A percentile compares a stretch with the other conserved stretches of the same genome.
These are phyloP conservation scores for fruit fly (Drosophila melanogaster) DNA, from an alignment of 1,140 invertebrate genomes.

Conservation along the genomic window DNA sequence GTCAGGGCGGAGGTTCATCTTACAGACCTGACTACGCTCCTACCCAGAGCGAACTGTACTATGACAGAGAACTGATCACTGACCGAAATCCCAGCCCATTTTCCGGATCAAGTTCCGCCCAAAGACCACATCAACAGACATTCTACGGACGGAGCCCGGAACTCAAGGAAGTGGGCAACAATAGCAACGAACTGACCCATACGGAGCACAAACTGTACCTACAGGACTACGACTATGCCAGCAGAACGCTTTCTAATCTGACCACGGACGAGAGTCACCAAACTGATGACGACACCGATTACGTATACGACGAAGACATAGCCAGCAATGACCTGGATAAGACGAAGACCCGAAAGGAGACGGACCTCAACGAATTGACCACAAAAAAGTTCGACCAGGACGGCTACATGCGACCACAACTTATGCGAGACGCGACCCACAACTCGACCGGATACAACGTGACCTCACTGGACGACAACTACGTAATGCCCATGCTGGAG, in stretches of 20 bases:
- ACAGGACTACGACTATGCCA: conserved; percentile 61
- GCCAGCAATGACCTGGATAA: conserved; percentile 36
- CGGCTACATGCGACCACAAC: conserved; percentile 66
- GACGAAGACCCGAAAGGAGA: conserved; percentile 12
- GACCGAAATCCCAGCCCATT: conserved; percentile 47
- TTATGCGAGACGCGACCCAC: conserved; percentile 31
- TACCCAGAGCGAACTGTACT: conserved; percentile 51
- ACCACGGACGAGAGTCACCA: conserved; percentile 42
- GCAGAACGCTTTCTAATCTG: conserved; percentile 47
- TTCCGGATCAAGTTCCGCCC: conserved; percentile 25
- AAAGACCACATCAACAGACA: conserved; percentile 31
- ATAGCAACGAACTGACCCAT: conserved; percentile 26
- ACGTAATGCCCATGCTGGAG: conserved; percentile 68
- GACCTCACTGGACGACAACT: conserved; percentile 71
- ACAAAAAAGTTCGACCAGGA: conserved; percentile 54
- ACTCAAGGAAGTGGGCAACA: conserved; percentile 36
- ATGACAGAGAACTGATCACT: conserved; percentile 57
- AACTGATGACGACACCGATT: conserved; percentile 47
- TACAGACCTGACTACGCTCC: conserved; percentile 55
- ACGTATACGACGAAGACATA: conserved; percentile 60
- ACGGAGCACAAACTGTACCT: conserved; percentile 63
- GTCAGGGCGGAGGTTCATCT: conserved; percentile 25
- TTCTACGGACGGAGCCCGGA: conserved; percentile 59
- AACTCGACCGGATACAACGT: conserved; percentile 29
- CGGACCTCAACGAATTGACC: not conserved